These are phyloP conservation scores for Betta splendens DNA, from an alignment of 2,797 vertebrate genomes.

Conservation along the genomic window DNA sequence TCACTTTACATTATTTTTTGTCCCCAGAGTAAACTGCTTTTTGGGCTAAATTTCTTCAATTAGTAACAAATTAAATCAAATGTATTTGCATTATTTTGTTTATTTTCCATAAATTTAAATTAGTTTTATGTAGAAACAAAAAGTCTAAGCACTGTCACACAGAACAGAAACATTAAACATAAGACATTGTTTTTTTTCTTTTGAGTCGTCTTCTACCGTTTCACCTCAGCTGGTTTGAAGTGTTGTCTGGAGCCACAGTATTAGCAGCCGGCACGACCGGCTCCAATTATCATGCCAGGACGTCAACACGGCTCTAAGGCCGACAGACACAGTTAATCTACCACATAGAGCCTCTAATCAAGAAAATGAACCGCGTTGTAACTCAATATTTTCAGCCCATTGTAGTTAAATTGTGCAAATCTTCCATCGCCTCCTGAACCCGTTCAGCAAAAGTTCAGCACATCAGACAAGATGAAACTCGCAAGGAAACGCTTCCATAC, in stretches of 20 bases:
- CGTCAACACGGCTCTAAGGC: conserved; percentile 49
- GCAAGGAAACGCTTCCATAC: conserved; percentile 24
- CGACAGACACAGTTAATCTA: conserved; percentile 48
- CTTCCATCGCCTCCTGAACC: conserved; percentile 13
- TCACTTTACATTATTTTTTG: neutral
- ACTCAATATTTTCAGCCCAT: conserved; percentile 48
- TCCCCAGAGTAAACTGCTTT: neutral
- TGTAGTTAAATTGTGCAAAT: conserved; percentile 14
- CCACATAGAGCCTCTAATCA: conserved; percentile 51
- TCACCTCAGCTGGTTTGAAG: conserved; percentile 71
- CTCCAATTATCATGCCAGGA: conserved; percentile 52
- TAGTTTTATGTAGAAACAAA: neutral
- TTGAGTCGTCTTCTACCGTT: conserved; percentile 23
- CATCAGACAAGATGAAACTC: conserved; percentile 51
- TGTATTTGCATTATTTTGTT: no score
- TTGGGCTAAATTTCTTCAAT: neutral
- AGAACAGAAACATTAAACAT: neutral
- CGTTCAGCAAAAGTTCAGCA: conserved; percentile 22
- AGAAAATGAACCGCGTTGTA: conserved; percentile 59
- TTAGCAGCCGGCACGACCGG: conserved; percentile 46
- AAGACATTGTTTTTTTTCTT: conserved; percentile 20
- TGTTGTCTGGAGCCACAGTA: conserved; percentile 73
- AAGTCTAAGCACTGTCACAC: neutral
- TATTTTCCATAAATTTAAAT: no score
- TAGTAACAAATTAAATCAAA: neutral